phyloP scores from a whole-genome alignment of 1,140 invertebrate genomes.

The Cardiocondyla obscurior region DNA sequence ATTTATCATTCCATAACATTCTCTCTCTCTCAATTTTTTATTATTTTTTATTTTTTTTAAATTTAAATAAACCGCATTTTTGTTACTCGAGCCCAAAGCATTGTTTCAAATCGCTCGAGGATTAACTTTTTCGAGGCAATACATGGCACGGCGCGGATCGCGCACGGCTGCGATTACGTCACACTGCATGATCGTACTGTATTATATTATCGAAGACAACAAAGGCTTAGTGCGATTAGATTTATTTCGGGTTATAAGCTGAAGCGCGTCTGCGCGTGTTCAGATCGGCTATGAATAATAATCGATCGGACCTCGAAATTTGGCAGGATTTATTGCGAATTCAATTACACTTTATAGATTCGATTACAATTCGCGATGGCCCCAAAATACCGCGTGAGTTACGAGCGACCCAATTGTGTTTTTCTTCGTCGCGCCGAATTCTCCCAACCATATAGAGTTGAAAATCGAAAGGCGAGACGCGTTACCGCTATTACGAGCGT shows the following conservation, averaged over 20 bases:
- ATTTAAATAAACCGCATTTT: neutral
- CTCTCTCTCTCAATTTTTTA: too few relatives aligned
- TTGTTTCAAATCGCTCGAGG: neutral
- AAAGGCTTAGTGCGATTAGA: conserved; percentile 37
- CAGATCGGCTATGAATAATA: conserved; percentile 52
- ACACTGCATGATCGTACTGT: neutral
- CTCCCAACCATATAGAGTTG: conserved; percentile 7
- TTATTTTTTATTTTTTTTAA: neutral
- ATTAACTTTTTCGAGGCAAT: conserved; percentile 38
- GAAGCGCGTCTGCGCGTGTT: conserved; percentile 14
- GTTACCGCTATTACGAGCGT: neutral
- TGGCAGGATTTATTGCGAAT: conserved; percentile 53
- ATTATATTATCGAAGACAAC: conserved; percentile 47
- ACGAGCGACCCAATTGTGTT: conserved; percentile 40
- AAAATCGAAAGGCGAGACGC: neutral
- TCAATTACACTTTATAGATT: conserved; percentile 57
- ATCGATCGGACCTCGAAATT: conserved; percentile 47
- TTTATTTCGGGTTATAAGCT: conserved; percentile 50
- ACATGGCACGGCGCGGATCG: neutral
- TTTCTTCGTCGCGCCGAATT: too few relatives aligned
- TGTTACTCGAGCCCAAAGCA: neutral
- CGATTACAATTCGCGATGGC: conserved; percentile 53
- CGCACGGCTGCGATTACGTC: neutral
- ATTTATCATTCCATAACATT: conserved; percentile 14
- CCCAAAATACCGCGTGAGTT: conserved; percentile 43